These are phyloP conservation scores for Asarcornis scutulata DNA, from an alignment of 2,113 vertebrate genomes.

Conservation along the genomic window DNA sequence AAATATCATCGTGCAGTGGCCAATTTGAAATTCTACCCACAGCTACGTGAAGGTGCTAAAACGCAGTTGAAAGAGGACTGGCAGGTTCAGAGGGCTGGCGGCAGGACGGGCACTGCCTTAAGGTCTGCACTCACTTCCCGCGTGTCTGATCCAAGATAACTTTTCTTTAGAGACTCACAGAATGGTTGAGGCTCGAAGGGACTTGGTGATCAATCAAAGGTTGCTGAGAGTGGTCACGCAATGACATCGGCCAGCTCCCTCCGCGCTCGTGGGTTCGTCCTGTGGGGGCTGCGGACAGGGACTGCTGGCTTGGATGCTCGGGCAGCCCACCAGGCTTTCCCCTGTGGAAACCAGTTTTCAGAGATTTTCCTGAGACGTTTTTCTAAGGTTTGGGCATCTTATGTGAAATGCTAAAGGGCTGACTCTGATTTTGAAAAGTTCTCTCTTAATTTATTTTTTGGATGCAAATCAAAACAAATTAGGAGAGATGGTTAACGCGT, in stretches of 20 bases:
- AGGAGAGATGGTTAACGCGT: too few relatives aligned
- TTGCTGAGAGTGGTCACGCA: background rate
- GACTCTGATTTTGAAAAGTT: background rate
- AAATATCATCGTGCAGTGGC: background rate
- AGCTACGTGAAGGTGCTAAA: background rate
- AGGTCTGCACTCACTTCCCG: background rate
- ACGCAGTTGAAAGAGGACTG: background rate
- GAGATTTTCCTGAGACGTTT: background rate
- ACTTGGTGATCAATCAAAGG: background rate
- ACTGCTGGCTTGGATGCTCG: too few relatives aligned
- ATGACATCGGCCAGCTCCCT: background rate
- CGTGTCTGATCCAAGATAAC: background rate
- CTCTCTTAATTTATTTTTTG: background rate
- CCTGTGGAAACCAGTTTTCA: background rate
- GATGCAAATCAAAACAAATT: too few relatives aligned
- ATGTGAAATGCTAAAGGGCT: background rate
- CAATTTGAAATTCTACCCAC: background rate
- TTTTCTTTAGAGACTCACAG: background rate
- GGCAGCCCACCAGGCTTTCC: background rate
- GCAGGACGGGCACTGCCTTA: background rate
- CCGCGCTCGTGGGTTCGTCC: background rate
- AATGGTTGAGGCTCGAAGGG: too few relatives aligned
- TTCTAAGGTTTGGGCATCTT: background rate
- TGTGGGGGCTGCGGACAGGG: background rate
- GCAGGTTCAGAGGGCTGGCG: background rate